Evolutionary conservation across 1,140 invertebrate species (phyloP), one percentile per base, ranked within the genome.

Genomic region (Carcinoscorpius rotundicauda): DNA sequence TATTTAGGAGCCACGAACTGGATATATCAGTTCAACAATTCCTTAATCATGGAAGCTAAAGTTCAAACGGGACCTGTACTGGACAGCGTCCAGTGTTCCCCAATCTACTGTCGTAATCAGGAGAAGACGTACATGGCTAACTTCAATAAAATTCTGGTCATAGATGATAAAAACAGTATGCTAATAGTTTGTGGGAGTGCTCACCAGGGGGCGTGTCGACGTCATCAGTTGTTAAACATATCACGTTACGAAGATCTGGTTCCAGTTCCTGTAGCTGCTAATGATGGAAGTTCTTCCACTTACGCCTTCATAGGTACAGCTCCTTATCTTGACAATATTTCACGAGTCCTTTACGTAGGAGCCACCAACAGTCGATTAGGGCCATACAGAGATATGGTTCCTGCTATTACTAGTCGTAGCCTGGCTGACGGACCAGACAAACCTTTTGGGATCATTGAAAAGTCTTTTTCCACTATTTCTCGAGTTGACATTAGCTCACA

Each of bases 251-350:
- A 87, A 1, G 82, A 88, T 62, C 88, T 90, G 70, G 81, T 91
- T 63, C 83, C 87, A 1, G 80, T 82, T 51, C 86, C 88, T 65
- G 85, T 97, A 6, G 93, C 95, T 4, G 91, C 95, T 0, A 97
- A 96, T 74, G 93, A 95, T 76, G 87, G 89, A 66, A 82, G 82
- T 64, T 89, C 93, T 0, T 93, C 93, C 0, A 96, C 93, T 0
- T 93, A 88, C 71, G 93, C 92, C 1, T 98, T 96, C 75, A 90
- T 98, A 61, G 93, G 93, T 0, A 93, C 93, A 0, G 87, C 93
- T 69, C 83, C 86, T 59, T 92, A 92, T 70, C 79, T 82, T 3
- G 91, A 86, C 85, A 55, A 69, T n/a, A 63, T 62, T n/a, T 52
- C 52, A 6, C 60, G 89, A 75, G 88, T 95, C 49, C 78, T 98